Percentiles rank a stretch among this genome's conserved stretches.
phyloP scores from a whole-genome alignment of 2,888 invertebrate species.

The Drosophila differens region DNA sequence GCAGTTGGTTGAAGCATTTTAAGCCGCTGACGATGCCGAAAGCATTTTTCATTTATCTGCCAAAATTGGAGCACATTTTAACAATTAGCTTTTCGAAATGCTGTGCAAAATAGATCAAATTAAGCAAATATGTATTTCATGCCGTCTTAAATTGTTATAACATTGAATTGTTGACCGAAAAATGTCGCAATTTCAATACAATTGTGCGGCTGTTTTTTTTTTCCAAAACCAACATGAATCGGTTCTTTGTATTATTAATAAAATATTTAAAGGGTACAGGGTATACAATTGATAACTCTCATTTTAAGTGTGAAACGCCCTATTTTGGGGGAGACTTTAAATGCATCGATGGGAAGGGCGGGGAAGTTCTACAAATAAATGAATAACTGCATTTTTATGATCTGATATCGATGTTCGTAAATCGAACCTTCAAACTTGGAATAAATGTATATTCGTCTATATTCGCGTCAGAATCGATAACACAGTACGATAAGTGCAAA shows the following conservation, averaged over 20 bases:
- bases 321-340: background rate
- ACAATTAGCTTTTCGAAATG: conserved; percentile 5
- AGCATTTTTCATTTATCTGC: conserved; percentile 34
- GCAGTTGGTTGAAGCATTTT: conserved; percentile 26
- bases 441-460: background rate
- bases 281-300: background rate
- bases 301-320: background rate
- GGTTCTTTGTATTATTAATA: background rate
- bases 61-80: conserved; percentile 19
- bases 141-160: background rate
- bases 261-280: background rate
- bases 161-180: conserved; percentile 6
- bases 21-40: conserved; percentile 8
- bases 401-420: background rate
- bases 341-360: background rate
- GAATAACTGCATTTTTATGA: background rate
- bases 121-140: conserved; percentile 3
- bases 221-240: background rate
- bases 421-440: background rate
- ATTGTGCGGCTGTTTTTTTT: background rate
- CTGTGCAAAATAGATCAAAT: background rate
- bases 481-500: background rate
- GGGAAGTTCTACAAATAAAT: background rate
- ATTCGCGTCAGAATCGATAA: too few species aligned
- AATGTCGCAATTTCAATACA: background rate